phyloP scores from a whole-genome alignment of 2,888 invertebrate genomes.

The Pheosia gnoma region DNA sequence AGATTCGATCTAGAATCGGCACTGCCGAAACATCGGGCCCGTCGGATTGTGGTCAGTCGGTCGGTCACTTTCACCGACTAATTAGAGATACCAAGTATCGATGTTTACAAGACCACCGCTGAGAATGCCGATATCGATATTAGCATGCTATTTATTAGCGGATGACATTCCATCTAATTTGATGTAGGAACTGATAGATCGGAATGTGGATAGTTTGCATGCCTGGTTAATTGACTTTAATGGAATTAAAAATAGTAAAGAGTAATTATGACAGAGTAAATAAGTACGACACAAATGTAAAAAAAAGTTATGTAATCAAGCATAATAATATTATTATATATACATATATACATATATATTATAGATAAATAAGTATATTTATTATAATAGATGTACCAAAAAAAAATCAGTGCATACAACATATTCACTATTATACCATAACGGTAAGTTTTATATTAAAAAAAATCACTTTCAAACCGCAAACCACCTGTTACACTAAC shows the following conservation, averaged over 20 bases:
- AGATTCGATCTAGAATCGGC: conserved; percentile 81
- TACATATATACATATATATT: too few species aligned
- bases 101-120: conserved; percentile 64
- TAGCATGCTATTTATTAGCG: conserved; percentile 38
- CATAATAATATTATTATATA: too few species aligned
- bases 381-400: too few species aligned
- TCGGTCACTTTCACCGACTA: conserved; percentile 80
- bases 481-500: not conserved
- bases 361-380: too few species aligned
- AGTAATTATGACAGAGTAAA: too few species aligned
- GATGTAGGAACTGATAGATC: conserved; percentile 26
- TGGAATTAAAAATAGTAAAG: too few species aligned
- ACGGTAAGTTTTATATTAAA: not conserved
- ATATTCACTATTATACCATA: not conserved
- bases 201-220: not conserved
- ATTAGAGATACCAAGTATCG: conserved; percentile 74
- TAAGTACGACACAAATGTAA: too few species aligned
- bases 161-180: conserved; percentile 37
- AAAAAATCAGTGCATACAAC: not conserved
- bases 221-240: too few species aligned
- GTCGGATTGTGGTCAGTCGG: conserved; percentile 80
- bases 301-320: too few species aligned
- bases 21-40: conserved; percentile 73
- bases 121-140: conserved; percentile 70
- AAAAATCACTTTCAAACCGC: not conserved